phyloP scores from a whole-genome alignment of 2,888 invertebrate species.

The Siphlonurus alternatus region DNA sequence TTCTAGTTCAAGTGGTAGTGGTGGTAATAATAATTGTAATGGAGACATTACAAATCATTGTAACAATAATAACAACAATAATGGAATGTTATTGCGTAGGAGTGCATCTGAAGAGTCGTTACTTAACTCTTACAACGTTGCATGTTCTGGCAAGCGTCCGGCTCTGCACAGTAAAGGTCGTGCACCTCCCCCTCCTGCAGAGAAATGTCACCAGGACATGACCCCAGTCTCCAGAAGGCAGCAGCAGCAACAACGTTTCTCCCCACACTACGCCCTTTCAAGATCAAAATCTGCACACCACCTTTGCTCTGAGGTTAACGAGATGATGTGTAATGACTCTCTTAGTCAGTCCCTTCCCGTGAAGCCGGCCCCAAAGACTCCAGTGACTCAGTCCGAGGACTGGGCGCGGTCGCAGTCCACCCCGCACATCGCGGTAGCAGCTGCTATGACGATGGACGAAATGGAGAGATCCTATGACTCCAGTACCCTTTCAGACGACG shows the following conservation, averaged over 20 bases:
- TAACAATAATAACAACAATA: no score
- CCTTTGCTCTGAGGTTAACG: not conserved
- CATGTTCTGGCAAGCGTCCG: constrained; percentile 15
- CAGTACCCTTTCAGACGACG: constrained; percentile 29
- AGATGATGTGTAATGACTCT: not conserved
- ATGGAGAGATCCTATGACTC: constrained; percentile 25
- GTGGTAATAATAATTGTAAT: not conserved
- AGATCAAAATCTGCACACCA: constrained; percentile 11
- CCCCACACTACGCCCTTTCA: not conserved
- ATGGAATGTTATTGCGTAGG: constrained; percentile 19
- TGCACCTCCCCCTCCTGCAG: constrained; percentile 14
- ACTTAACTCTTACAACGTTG: constrained; percentile 14
- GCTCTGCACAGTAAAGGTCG: constrained; percentile 19
- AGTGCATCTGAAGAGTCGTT: constrained; percentile 28
- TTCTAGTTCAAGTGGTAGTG: constrained; percentile 9
- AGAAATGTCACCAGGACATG: not conserved
- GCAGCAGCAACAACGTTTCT: not conserved
- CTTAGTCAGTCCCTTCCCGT: constrained; percentile 2
- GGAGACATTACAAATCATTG: not conserved
- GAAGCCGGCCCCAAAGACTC: constrained; percentile 1
- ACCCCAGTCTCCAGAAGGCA: not conserved
- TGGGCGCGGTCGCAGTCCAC: constrained; percentile 17
- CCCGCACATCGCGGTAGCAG: constrained; percentile 17
- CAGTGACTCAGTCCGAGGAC: constrained; percentile 1
- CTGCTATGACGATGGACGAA: constrained; percentile 15